phyloP scores from a whole-genome alignment of 2,888 invertebrate genomes.

The Proisotoma minuta region DNA sequence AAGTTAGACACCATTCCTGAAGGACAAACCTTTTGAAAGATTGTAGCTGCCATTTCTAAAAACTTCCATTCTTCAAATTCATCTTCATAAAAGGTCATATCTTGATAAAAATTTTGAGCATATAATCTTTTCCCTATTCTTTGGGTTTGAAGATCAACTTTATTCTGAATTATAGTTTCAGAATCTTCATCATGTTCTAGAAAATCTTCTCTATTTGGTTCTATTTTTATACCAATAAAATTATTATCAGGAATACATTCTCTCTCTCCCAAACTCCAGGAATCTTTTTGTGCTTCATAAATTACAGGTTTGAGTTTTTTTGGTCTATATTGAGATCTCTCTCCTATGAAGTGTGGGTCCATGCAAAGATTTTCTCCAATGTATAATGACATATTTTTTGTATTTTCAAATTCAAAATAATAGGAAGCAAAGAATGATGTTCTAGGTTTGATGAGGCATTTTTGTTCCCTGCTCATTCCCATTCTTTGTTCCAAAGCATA shows the following conservation, averaged over 20 bases:
- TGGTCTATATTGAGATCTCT: conserved; percentile 18
- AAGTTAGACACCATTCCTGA: conserved; percentile 24
- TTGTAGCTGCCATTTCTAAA: conserved; percentile 24
- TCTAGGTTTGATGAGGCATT: conserved; percentile 30
- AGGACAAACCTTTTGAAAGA: conserved; percentile 35
- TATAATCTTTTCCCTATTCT: conserved; percentile 23
- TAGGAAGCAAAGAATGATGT: conserved; percentile 29
- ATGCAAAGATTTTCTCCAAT: conserved; percentile 23
- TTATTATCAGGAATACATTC: too few species aligned
- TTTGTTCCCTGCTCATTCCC: not conserved
- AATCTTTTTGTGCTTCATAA: conserved; percentile 12
- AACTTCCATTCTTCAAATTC: conserved; percentile 34
- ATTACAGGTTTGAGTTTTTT: conserved; percentile 26
- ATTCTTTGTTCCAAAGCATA: conserved; percentile 8
- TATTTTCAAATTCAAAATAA: conserved; percentile 14
- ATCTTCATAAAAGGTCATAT: conserved; percentile 12
- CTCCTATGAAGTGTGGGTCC: not conserved
- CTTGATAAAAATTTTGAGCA: conserved; percentile 27
- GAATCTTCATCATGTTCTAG: not conserved
- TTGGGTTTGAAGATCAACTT: conserved; percentile 33
- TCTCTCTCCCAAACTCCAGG: not conserved
- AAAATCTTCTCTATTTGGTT: not conserved
- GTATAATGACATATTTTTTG: conserved; percentile 17
- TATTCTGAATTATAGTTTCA: conserved; percentile 11
- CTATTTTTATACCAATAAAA: too few species aligned